Evolutionary conservation across 2,113 vertebrate genomes (phyloP).

Genomic region (Sorex araneus): DNA sequence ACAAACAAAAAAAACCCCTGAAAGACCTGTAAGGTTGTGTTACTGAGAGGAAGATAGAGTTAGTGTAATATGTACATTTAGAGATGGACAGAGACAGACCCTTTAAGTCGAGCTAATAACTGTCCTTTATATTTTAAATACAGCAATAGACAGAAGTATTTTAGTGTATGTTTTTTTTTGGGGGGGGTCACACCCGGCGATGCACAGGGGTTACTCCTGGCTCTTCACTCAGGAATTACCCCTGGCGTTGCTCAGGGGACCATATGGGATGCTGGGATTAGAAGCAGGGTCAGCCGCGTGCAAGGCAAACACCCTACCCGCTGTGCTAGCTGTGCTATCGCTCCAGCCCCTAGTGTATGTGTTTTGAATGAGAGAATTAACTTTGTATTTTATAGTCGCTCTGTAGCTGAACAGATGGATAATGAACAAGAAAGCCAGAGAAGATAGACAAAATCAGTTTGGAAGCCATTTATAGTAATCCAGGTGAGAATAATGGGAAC

Average conservation of each 20-base stretch:
- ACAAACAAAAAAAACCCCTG: no score
- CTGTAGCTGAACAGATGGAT: neutral
- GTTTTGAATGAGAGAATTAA: neutral
- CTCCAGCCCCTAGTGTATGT: neutral
- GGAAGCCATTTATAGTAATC: slow-evolving; percentile 7
- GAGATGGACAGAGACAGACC: neutral
- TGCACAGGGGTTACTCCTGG: no score
- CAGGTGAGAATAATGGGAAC: slow-evolving; percentile 37
- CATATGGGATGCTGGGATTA: no score
- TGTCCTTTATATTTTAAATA: neutral
- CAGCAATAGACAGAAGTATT: neutral
- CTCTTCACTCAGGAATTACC: no score
- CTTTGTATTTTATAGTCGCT: slow-evolving; percentile 51
- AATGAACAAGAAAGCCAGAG: neutral
- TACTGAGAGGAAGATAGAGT: neutral
- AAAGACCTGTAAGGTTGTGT: neutral
- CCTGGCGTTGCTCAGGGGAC: no score
- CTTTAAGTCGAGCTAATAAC: slow-evolving; percentile 10
- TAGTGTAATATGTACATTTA: slow-evolving; percentile 36
- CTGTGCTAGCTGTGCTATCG: no score
- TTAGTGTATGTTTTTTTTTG: no score
- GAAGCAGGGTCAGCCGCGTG: no score
- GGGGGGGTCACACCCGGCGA: no score
- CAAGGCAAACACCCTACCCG: no score
- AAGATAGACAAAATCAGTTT: slow-evolving; percentile 29